These are phyloP conservation scores for Takifugu flavidus DNA, from an alignment of 2,113 vertebrate genomes.

Conservation along the genomic window DNA sequence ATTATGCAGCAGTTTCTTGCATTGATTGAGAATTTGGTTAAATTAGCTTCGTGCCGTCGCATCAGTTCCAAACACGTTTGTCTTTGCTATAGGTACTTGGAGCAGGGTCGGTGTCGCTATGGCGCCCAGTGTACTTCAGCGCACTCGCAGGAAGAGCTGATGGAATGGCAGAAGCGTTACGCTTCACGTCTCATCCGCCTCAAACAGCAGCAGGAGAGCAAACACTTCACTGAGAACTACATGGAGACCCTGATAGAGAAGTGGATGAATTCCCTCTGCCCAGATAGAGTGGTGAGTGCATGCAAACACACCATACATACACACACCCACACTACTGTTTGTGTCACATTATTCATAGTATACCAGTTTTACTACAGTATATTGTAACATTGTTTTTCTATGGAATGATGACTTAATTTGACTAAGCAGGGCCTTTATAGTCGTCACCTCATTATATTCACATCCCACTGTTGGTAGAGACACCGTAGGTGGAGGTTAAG, in stretches of 20 bases:
- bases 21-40: too few species aligned
- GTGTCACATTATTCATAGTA: background rate
- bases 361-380: background rate
- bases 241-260: slow-evolving; percentile 98
- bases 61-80: background rate
- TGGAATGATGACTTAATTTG: too few species aligned
- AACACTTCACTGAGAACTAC: slow-evolving; percentile 93
- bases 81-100: slow-evolving; percentile 82
- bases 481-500: background rate
- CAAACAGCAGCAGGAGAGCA: slow-evolving; percentile 96
- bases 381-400: too few species aligned
- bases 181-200: slow-evolving; percentile 91
- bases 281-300: slow-evolving; percentile 91
- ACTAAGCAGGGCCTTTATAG: too few species aligned
- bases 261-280: slow-evolving; percentile 98
- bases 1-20: too few species aligned
- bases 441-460: too few species aligned
- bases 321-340: too few species aligned
- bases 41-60: too few species aligned
- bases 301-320: background rate
- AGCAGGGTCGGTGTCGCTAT: slow-evolving; percentile 96
- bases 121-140: slow-evolving; percentile 98
- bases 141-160: slow-evolving; percentile 96
- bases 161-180: slow-evolving; percentile 96
- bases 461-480: background rate